Base-by-base conservation (phyloP, 1,140 invertebrate species). In the Zophobas morio region DNA sequence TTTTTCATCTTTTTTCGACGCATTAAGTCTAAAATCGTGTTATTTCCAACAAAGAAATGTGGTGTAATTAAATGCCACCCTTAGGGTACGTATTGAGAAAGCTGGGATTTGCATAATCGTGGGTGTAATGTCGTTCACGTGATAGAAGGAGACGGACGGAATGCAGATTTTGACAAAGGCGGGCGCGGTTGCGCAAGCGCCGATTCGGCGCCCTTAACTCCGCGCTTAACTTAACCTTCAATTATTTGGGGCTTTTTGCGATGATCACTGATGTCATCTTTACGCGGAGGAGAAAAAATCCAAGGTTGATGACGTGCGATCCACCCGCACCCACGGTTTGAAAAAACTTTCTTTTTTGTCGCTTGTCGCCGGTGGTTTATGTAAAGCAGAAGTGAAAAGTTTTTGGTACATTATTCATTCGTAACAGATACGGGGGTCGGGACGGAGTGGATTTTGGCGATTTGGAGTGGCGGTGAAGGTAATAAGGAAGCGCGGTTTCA, bases 21-120 rank as follows among this genome's bases (percentile, higher is more conserved):
- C n/a, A 51, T 51, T 66, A 66, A 66, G 20, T 42, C 37, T 3
- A 6, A 42, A 66, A 66, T 66, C 60, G 60, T 66, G 60, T 66
- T 66, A 51, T 2, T 6, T 6, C 57, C 60, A 66, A 66, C 60
- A 66, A 66, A 66, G 60, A 66, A 66, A 66, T 66, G 60, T 66
- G 60, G 60, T 60, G 56, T 42, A 66, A 66, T 66, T 66, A 42
- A 66, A 66, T 66, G n/a, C 60, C 60, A 66, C 60, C 60, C 60
- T 33, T 33, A 39, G 60, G 60, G 60, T 40, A 66, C 60, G 39
- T 6, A 42, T 66, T 42, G 60, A 66, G 60, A 66, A 66, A 66
- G 60, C 42, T 42, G 1, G 2, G n/a, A 66, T 66, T 66, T 66
- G 60, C 60, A 66, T 66, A 66, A 66, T 66, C 60, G 60, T 66